Evolutionary conservation across 2,888 invertebrate species (phyloP).

Genomic region (Caenorhabditis virilis): DNA sequence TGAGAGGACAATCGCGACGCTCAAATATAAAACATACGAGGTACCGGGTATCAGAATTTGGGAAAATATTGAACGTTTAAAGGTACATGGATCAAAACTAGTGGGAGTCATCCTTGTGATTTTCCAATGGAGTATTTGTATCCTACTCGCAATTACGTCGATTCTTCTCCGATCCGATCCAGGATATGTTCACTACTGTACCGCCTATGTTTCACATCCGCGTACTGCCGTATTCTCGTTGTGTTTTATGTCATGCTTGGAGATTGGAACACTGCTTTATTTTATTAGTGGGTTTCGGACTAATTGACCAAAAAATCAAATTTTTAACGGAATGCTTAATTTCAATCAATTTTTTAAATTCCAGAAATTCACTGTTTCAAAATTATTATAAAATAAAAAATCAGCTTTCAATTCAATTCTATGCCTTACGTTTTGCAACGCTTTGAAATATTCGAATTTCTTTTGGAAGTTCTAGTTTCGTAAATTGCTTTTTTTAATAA

Average conservation of each 20-base stretch:
- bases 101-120: slow-evolving; percentile 32
- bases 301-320: no score
- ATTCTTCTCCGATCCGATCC: slow-evolving; percentile 37
- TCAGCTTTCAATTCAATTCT: no score
- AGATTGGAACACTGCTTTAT: slow-evolving; percentile 39
- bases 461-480: no score
- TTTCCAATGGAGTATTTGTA: slow-evolving; percentile 45
- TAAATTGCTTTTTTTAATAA: no score
- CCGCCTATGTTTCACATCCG: slow-evolving; percentile 51
- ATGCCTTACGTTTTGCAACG: no score
- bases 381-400: no score
- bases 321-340: no score
- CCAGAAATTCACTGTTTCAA: no score
- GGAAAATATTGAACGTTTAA: neutral
- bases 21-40: slow-evolving; percentile 49
- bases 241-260: slow-evolving; percentile 44
- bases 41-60: slow-evolving; percentile 2
- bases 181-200: slow-evolving; percentile 49
- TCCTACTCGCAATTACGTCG: slow-evolving; percentile 32
- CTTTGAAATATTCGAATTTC: no score
- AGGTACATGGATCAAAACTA: slow-evolving; percentile 35
- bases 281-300: slow-evolving; percentile 30
- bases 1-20: slow-evolving; percentile 48
- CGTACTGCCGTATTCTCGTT: slow-evolving; percentile 47
- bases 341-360: no score